Evolutionary conservation across 2,797 vertebrate species (phyloP).

Genomic region (Fundulus diaphanus): DNA sequence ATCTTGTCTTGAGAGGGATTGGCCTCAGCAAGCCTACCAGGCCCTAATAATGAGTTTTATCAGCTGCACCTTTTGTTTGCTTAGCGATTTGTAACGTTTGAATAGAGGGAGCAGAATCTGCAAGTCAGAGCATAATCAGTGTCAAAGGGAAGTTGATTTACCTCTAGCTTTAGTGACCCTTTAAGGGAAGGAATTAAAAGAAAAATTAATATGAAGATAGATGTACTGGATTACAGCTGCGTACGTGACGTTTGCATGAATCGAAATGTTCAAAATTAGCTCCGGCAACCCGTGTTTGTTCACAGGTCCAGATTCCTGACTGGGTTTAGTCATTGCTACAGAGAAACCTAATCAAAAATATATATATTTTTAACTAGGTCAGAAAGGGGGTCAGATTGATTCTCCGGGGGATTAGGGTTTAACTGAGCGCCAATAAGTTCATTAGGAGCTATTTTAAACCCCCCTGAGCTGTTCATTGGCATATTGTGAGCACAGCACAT

Average conservation of each 20-base stretch:
- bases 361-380: not conserved
- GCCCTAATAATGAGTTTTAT: not conserved
- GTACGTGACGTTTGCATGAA: no score
- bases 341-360: not conserved
- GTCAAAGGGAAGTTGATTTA: not conserved
- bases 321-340: not conserved
- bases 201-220: not conserved
- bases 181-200: no score
- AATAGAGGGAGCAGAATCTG: not conserved
- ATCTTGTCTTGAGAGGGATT: not conserved
- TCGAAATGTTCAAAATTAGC: not conserved
- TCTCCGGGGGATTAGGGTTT: slow-evolving; percentile 1
- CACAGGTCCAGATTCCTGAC: not conserved
- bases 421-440: not conserved
- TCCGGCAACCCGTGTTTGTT: not conserved
- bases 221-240: not conserved
- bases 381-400: not conserved
- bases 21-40: not conserved
- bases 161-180: no score
- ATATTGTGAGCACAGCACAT: no score
- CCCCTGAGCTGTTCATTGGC: not conserved
- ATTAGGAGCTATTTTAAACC: not conserved
- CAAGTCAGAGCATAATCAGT: not conserved
- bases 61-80: not conserved
- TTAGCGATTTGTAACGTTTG: not conserved